These are phyloP conservation scores for Nyctibius bracteatus DNA, from an alignment of 2,113 vertebrate species.

Conservation along the genomic window DNA sequence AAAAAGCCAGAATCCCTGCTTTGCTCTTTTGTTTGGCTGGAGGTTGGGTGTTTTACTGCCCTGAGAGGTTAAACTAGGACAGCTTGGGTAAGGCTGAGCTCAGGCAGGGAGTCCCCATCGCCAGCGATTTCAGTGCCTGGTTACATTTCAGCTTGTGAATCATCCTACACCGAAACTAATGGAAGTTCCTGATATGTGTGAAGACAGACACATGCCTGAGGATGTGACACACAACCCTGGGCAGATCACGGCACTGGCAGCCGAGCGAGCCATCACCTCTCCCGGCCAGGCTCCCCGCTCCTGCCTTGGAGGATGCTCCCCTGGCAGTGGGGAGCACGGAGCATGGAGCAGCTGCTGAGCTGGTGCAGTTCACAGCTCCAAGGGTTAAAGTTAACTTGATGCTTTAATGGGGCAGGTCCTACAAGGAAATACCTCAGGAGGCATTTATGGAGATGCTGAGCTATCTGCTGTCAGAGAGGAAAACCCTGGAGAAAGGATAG, in stretches of 20 bases:
- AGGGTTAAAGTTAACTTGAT: background rate
- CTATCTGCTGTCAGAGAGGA: background rate
- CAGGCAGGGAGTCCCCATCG: background rate
- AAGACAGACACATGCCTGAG: background rate
- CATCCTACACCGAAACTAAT: accelerated
- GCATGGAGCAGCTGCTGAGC: background rate
- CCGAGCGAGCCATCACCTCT: background rate
- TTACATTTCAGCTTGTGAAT: background rate
- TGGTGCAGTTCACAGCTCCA: background rate
- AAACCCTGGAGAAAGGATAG: background rate
- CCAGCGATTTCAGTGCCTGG: background rate
- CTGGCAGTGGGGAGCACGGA: background rate
- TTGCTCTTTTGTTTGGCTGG: background rate
- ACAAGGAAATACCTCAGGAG: background rate
- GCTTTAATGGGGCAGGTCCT: background rate
- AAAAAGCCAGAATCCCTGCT: background rate
- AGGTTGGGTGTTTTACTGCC: background rate
- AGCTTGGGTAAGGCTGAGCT: background rate
- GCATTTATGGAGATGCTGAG: background rate
- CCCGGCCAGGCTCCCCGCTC: background rate
- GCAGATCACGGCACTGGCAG: accelerated
- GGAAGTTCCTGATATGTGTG: background rate
- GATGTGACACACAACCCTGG: background rate
- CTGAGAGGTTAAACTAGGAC: background rate
- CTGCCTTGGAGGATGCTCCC: background rate